Base-by-base conservation (phyloP, 2,113 vertebrate genomes). In the Phalacrocorax carbo region DNA sequence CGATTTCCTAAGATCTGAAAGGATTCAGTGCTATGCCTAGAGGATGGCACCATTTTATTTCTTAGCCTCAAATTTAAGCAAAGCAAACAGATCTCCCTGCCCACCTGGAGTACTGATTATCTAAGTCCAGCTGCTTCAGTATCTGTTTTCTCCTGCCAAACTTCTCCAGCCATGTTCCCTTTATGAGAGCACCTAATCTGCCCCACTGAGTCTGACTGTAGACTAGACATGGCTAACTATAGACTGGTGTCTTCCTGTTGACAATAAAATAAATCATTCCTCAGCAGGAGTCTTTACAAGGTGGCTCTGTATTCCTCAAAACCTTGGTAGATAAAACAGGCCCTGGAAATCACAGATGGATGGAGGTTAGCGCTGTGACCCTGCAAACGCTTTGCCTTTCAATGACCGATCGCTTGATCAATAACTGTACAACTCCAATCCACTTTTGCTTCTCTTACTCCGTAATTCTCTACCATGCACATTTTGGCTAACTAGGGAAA, bases 191-290 rank as follows among this genome's bases (percentile, higher is more conserved):
- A 79, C 44, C 57, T 76, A 51, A 87, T 93, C 73, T 76, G 66
- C 65, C 94, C 87, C 62, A 90, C 91, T 55, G 91, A 79, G 87
- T 44, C 44, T 76, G 52, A 96, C 90, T 94, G 94, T 70, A 93
- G 82, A 61, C 66, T 69, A 94, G 61, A 65, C 73, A 25, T 13
- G 12, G 66, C 70, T 96, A 93, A 94, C 61, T 48, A 85, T 2
- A 91, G 78, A 79, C 81, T 61, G 30, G 62, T 80, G 57, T 71
- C 61, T 65, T 65, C 84, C 70, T 34, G 38, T 40, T 76, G 55
- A 52, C 83, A 86, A 42, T 60, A 75, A 86, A 70, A 78, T 29
- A n/a, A 91, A 49, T 36, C 65, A 61, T 52, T 88, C 49, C 62
- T 52, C 52, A 71, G 64, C 88, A 78, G 65, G 88, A 42, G 48